Evolutionary conservation across 1,140 invertebrate genomes (phyloP), one percentile per base, ranked within the genome.

Genomic region (Sitodiplosis mosellana): DNA sequence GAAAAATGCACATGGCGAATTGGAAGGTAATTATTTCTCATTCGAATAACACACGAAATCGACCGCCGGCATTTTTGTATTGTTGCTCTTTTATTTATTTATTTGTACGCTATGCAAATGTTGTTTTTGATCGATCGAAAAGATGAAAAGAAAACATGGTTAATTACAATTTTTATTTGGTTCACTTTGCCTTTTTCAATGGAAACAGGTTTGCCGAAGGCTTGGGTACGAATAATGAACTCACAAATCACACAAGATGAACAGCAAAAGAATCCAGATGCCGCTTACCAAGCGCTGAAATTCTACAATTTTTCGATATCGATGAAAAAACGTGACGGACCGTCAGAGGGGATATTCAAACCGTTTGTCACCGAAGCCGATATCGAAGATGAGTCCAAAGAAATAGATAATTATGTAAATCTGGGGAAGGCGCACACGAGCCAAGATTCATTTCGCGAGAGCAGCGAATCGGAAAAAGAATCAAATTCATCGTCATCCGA

Each of bases 211-310:
- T 65, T 89, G 17, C 86, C 86, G 0, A 70, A 74, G 18, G 70
- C 83, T 33, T 90, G 87, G 87, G 65, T 80, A 22, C 67, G 76
- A 37, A 69, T 92, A 40, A 71, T 97, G 48, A 80, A 87, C 56
- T 76, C 80, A 37, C 87, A 93, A 63, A 89, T 96, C 52, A 86
- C 85, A 33, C 76, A 78, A 52, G 78, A 76, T 41, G 92, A 96
- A 63, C 87, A 93, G 64, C 76, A 83, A 61, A 78, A 93, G 56
- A 90, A 96, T 70, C 90, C 91, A 2, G 78, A 83, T 54, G 90
- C 90, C 18, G 73, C 72, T 0, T 72, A 71, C 19, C 84, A 92
- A 62, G 92, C 91, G 2, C 75, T 96, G 27, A 89, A 90, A 57
- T 93, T 86, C 61, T 93, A 91, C 59, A 88, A 88, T 59, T 83